Conservation (phyloP, 2,113 vertebrate species). For the Nymphicus hollandicus region DNA sequence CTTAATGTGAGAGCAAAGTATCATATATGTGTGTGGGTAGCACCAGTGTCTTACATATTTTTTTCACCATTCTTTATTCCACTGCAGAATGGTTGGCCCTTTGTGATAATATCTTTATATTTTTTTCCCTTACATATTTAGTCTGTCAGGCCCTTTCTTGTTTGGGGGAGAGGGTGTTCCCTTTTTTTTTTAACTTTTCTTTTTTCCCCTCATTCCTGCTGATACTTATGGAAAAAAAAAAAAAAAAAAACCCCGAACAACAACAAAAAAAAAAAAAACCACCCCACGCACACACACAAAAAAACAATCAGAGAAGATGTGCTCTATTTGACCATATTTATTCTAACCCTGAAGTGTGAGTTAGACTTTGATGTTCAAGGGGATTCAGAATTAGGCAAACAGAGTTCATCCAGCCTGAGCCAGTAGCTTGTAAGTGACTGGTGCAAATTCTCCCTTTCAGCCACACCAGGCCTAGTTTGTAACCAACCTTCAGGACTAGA, state of each 20-base stretch:
- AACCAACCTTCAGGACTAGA: neutral
- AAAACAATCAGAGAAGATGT: neutral
- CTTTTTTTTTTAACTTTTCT: neutral
- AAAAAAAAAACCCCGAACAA: neutral
- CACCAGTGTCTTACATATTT: neutral
- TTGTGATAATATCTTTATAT: neutral
- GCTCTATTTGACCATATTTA: neutral
- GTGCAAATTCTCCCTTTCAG: neutral
- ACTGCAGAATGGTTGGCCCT: neutral
- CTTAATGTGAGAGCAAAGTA: neutral
- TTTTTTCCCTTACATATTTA: neutral
- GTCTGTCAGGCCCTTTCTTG: neutral
- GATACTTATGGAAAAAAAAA: neutral
- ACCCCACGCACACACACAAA: neutral
- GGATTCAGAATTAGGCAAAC: neutral
- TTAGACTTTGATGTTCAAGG: conserved; percentile 45
- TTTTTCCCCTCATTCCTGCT: neutral
- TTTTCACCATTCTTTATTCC: neutral
- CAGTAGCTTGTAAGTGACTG: neutral
- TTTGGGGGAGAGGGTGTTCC: no score
- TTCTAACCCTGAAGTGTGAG: conserved; percentile 40
- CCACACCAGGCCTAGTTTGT: fast-evolving
- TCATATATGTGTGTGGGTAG: neutral
- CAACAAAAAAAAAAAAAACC: neutral
- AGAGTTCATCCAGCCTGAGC: neutral